These are phyloP conservation scores for Kuschelorhynchus macadamiae DNA, from an alignment of 2,888 invertebrate species.

Conservation along the genomic window DNA sequence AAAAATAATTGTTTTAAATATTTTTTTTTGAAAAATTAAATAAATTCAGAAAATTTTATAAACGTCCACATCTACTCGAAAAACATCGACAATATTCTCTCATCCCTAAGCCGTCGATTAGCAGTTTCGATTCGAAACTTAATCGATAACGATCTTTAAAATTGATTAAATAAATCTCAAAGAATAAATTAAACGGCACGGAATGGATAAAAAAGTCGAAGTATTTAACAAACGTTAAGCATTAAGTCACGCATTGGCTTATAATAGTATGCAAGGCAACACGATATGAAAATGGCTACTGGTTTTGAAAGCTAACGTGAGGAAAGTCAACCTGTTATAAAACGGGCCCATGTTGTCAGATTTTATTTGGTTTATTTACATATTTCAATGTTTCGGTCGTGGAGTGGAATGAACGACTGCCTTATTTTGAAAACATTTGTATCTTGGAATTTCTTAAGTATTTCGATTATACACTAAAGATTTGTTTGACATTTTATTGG, in stretches of 20 bases:
- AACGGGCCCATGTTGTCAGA: slow-evolving; percentile 32
- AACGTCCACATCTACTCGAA: too few species aligned
- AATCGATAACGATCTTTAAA: slow-evolving; percentile 6
- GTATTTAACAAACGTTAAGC: slow-evolving; percentile 35
- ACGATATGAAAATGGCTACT: slow-evolving; percentile 51
- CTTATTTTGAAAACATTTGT: too few species aligned
- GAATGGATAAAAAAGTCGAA: slow-evolving; percentile 10
- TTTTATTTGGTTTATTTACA: slow-evolving; percentile 39
- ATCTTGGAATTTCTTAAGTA: too few species aligned
- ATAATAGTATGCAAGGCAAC: slow-evolving; percentile 48
- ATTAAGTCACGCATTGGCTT: slow-evolving; percentile 42
- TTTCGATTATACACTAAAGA: too few species aligned
- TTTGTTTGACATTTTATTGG: too few species aligned
- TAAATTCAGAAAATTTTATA: too few species aligned
- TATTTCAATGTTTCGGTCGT: slow-evolving; percentile 7
- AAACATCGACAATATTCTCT: too few species aligned
- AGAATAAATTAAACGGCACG: slow-evolving; percentile 20
- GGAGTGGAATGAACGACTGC: too few species aligned
- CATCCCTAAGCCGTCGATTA: too few species aligned
- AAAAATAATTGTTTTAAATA: too few species aligned
- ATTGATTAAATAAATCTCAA: slow-evolving; percentile 9
- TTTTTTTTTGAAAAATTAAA: too few species aligned
- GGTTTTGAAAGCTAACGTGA: slow-evolving; percentile 51
- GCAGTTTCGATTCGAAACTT: neutral
- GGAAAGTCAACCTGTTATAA: slow-evolving; percentile 42